Evolutionary conservation across 2,888 invertebrate species (phyloP).

Genomic region (Oscheius sp.): DNA sequence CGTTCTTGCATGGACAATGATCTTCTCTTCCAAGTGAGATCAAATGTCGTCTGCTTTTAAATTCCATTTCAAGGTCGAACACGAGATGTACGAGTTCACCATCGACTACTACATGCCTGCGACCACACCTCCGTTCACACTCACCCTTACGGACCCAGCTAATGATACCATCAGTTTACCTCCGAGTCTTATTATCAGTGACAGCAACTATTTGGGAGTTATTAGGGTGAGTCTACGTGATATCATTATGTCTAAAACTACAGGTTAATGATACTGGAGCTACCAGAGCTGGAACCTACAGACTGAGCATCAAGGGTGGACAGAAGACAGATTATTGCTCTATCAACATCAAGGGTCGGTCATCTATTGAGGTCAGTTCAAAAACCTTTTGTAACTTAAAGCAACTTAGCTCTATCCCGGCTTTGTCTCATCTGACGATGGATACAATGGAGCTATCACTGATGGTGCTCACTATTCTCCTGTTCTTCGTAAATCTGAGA

Average conservation of each 20-base stretch:
- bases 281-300: conserved; percentile 49
- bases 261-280: conserved; percentile 54
- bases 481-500: conserved; percentile 42
- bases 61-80: conserved; percentile 51
- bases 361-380: conserved; percentile 48
- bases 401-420: conserved; percentile 42
- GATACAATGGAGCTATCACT: conserved; percentile 53
- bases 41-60: neutral
- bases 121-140: conserved; percentile 29
- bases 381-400: too few relatives aligned
- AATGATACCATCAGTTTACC: conserved; percentile 44
- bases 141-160: conserved; percentile 46
- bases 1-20: conserved; percentile 51
- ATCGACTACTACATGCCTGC: conserved; percentile 56
- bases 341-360: conserved; percentile 54
- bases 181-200: conserved; percentile 51
- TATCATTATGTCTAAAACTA: neutral
- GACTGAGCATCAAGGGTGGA: conserved; percentile 43
- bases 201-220: conserved; percentile 58
- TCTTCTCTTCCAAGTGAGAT: conserved; percentile 49
- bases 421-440: conserved; percentile 50
- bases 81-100: conserved; percentile 60
- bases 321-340: conserved; percentile 46
- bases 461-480: conserved; percentile 61
- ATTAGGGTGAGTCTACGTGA: conserved; percentile 18